phyloP scores from a whole-genome alignment of 2,888 invertebrate species.

The Masnerella sp. region DNA sequence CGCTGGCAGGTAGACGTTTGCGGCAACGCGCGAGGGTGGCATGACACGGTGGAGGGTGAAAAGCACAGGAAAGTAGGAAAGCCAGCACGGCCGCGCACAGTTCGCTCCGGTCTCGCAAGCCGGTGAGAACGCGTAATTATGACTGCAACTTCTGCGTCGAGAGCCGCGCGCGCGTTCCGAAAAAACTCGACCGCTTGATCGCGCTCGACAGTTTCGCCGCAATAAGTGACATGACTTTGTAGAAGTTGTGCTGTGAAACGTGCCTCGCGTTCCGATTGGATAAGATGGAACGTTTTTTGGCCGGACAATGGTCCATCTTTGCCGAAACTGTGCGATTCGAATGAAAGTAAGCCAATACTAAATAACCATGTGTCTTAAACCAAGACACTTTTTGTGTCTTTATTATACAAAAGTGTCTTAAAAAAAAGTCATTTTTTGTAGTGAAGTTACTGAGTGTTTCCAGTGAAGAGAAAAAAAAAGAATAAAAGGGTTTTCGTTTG shows the following conservation, averaged over 20 bases:
- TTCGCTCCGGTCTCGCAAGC: slow-evolving; percentile 73
- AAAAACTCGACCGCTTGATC: neutral
- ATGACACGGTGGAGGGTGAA: slow-evolving; percentile 55
- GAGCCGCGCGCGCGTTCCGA: slow-evolving; percentile 43
- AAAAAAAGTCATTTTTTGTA: too few species aligned
- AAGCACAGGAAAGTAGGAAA: slow-evolving; percentile 70
- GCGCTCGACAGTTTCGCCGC: neutral
- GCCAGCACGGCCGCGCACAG: slow-evolving; percentile 68
- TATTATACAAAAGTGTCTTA: too few species aligned
- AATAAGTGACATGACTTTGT: slow-evolving; percentile 21
- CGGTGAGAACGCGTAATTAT: slow-evolving; percentile 65
- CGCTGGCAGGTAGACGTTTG: slow-evolving; percentile 48
- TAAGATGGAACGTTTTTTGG: too few species aligned
- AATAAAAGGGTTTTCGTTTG: too few species aligned
- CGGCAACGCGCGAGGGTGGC: slow-evolving; percentile 58
- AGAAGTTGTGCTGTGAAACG: slow-evolving; percentile 38
- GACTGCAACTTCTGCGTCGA: slow-evolving; percentile 51
- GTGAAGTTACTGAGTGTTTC: too few species aligned
- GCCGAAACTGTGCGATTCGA: slow-evolving; percentile 20
- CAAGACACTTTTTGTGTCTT: too few species aligned
- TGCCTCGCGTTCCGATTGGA: slow-evolving; percentile 51
- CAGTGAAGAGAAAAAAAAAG: too few species aligned
- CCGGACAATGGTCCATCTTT: slow-evolving; percentile 32
- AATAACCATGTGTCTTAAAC: too few species aligned
- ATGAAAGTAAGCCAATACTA: slow-evolving; percentile 47